These are phyloP conservation scores for Chionis minor DNA, from an alignment of 2,113 vertebrate species.

Conservation along the genomic window DNA sequence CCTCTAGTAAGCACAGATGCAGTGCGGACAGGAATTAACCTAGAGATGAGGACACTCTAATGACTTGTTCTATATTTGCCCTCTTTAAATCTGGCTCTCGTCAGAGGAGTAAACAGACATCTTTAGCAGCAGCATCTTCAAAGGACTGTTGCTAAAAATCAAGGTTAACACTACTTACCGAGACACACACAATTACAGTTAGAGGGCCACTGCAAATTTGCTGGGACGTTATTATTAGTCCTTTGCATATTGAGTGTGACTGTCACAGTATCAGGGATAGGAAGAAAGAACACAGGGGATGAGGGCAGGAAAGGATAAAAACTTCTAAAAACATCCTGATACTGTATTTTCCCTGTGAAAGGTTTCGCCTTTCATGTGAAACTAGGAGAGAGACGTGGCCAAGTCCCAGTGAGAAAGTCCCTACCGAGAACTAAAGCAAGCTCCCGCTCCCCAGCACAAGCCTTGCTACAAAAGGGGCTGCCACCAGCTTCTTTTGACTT, in stretches of 20 bases:
- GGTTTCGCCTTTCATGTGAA: not conserved
- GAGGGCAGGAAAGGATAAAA: not conserved
- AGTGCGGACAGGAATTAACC: slow-evolving; percentile 33
- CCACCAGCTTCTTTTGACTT: not conserved
- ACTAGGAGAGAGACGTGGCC: not conserved
- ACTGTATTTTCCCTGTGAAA: not conserved
- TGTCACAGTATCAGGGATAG: no score
- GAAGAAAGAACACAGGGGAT: not conserved
- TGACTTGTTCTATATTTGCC: not conserved
- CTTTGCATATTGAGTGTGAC: not conserved
- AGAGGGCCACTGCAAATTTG: not conserved
- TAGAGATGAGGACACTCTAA: not conserved
- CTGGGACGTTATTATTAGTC: not conserved
- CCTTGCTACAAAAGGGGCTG: not conserved
- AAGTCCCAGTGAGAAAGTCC: not conserved
- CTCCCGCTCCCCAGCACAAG: not conserved
- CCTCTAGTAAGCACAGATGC: slow-evolving; percentile 30
- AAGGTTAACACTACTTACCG: not conserved
- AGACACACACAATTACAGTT: not conserved
- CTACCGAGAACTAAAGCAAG: not conserved
- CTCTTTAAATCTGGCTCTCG: not conserved
- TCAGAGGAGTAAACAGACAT: not conserved
- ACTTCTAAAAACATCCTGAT: not conserved
- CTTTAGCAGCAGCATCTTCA: not conserved
- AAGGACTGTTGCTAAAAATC: not conserved